These are phyloP conservation scores for Chironomus tepperi DNA, from an alignment of 1,140 invertebrate species.

Conservation along the genomic window DNA sequence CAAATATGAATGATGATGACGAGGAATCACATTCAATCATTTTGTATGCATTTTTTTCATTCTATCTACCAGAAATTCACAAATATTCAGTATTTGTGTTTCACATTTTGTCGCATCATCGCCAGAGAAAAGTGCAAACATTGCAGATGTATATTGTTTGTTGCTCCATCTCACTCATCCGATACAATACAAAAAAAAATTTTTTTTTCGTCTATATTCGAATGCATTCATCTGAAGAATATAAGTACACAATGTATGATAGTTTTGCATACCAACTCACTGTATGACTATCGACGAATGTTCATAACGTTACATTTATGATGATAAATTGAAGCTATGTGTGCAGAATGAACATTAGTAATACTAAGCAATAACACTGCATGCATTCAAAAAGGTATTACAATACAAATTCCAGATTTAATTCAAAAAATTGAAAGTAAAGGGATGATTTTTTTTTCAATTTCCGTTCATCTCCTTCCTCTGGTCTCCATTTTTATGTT, in stretches of 20 bases:
- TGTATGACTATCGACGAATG: not conserved
- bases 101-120: conserved; percentile 1
- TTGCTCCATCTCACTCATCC: not conserved
- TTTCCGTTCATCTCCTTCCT: not conserved
- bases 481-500: not conserved
- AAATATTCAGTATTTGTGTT: conserved; percentile 1
- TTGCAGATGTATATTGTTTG: not conserved
- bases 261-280: not conserved
- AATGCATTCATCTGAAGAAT: conserved; percentile 5
- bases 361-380: not conserved
- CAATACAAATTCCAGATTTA: not conserved
- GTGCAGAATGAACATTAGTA: not conserved
- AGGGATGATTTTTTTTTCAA: conserved; percentile 2
- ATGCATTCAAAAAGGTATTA: not conserved
- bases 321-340: conserved; percentile 1
- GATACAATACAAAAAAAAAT: not conserved
- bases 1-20: conserved; percentile 9
- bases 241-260: not conserved
- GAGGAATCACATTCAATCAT: not conserved
- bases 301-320: not conserved
- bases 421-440: not conserved
- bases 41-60: not conserved
- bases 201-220: not conserved
- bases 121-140: not conserved
- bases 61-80: not conserved